Conservation (phyloP, 30 jellyfish, hydroid and myxozoan genomes). For the Pelagia noctiluca region DNA sequence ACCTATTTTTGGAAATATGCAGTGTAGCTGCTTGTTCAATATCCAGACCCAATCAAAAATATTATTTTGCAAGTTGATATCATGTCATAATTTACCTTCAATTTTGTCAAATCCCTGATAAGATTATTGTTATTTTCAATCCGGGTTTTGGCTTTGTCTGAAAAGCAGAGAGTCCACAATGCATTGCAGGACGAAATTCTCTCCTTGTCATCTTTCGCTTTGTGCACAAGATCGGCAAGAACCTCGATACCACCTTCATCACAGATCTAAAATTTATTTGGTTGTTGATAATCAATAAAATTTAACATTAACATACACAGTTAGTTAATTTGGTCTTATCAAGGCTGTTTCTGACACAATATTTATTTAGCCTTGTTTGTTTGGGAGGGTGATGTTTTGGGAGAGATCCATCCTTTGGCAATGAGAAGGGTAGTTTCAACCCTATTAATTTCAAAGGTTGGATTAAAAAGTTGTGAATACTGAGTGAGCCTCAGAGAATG, state of each 20-base stretch:
- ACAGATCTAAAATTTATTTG: conserved; percentile 44
- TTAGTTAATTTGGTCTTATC: too few species aligned
- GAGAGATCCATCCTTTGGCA: too few species aligned
- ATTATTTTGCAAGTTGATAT: not conserved
- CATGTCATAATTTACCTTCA: not conserved
- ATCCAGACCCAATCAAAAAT: too few species aligned
- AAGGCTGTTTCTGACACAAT: too few species aligned
- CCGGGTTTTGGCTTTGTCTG: conserved; percentile 15
- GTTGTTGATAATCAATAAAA: too few species aligned
- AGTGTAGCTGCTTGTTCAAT: too few species aligned
- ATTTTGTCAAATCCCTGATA: not conserved
- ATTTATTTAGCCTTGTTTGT: too few species aligned
- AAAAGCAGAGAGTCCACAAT: conserved; percentile 31
- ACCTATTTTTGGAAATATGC: too few species aligned
- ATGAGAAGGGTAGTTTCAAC: too few species aligned
- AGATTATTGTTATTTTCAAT: conserved; percentile 7
- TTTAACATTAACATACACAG: too few species aligned
- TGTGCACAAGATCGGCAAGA: not conserved
- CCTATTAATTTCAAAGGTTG: not conserved
- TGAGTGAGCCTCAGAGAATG: too few species aligned
- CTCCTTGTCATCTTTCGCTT: conserved; percentile 3
- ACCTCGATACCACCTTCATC: conserved; percentile 23
- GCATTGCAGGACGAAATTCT: conserved; percentile 33
- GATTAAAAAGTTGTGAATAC: not conserved
- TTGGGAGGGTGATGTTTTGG: too few species aligned